Evolutionary conservation across 2,888 invertebrate species (phyloP).

Genomic region (Ochlodes sylvanus): DNA sequence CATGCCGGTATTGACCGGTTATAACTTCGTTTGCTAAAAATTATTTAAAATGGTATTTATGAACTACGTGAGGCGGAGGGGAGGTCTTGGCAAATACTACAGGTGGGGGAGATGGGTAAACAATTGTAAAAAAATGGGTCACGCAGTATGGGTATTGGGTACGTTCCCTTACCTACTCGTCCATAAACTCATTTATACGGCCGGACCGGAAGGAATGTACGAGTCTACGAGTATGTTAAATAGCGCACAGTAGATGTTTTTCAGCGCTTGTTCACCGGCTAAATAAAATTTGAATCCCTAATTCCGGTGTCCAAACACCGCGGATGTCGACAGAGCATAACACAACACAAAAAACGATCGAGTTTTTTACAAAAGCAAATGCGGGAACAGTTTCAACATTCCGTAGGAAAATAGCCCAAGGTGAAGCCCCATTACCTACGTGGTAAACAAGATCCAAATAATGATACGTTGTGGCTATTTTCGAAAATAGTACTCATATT

Average conservation of each 20-base stretch:
- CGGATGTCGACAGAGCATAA: background rate
- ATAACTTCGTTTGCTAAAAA: too few species aligned
- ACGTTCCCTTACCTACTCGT: constrained; percentile 1
- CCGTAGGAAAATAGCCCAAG: background rate
- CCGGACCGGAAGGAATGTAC: background rate
- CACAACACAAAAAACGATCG: background rate
- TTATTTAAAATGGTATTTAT: too few species aligned
- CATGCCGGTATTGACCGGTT: too few species aligned
- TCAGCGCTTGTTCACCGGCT: background rate
- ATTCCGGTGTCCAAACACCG: background rate
- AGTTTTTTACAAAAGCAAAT: background rate
- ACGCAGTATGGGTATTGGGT: too few species aligned
- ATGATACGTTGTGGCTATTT: too few species aligned
- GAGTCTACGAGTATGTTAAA: background rate
- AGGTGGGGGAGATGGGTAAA: too few species aligned
- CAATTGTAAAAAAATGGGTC: too few species aligned
- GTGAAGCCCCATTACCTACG: constrained; percentile 4
- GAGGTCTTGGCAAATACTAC: too few species aligned
- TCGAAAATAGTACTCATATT: too few species aligned
- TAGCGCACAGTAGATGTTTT: background rate
- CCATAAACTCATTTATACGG: constrained; percentile 1
- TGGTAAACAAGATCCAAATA: background rate
- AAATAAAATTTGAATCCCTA: constrained; percentile 1
- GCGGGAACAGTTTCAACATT: background rate
- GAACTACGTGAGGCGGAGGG: too few species aligned